phyloP scores from a whole-genome alignment of 2,888 invertebrate genomes.

The Diplazon laetatorius region DNA sequence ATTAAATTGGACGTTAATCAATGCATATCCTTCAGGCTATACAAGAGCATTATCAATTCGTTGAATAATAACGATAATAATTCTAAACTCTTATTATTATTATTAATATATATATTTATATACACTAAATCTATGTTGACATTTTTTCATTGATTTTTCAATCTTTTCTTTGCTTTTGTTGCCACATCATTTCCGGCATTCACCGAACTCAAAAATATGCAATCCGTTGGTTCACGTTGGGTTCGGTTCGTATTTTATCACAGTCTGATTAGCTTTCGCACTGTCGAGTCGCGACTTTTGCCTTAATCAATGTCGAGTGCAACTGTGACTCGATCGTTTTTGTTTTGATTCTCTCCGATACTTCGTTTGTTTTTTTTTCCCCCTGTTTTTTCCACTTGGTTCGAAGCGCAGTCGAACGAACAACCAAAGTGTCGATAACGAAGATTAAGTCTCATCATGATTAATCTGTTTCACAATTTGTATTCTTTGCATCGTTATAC shows the following conservation, averaged over 20 bases:
- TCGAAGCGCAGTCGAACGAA: background rate
- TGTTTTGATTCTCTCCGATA: background rate
- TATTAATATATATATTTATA: no score
- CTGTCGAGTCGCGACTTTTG: background rate
- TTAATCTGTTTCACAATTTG: no score
- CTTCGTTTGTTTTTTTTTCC: background rate
- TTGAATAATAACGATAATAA: constrained; percentile 41
- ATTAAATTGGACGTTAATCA: constrained; percentile 42
- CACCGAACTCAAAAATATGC: constrained; percentile 30
- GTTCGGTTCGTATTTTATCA: constrained; percentile 52
- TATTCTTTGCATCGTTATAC: constrained; percentile 1
- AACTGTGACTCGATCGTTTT: background rate
- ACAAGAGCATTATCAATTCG: constrained; percentile 36
- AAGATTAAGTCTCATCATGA: no score
- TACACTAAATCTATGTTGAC: constrained; percentile 39
- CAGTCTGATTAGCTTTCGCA: constrained; percentile 55
- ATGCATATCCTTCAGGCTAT: constrained; percentile 21
- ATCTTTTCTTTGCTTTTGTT: background rate
- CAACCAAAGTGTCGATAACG: background rate
- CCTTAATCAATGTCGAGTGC: background rate
- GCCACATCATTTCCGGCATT: constrained; percentile 15
- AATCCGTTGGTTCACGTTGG: constrained; percentile 38
- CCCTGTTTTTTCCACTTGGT: no score
- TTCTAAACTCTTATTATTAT: constrained; percentile 27
- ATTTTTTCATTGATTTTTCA: constrained; percentile 12